Conservation (phyloP, 2,113 vertebrate genomes). For the Anhinga rufa region DNA sequence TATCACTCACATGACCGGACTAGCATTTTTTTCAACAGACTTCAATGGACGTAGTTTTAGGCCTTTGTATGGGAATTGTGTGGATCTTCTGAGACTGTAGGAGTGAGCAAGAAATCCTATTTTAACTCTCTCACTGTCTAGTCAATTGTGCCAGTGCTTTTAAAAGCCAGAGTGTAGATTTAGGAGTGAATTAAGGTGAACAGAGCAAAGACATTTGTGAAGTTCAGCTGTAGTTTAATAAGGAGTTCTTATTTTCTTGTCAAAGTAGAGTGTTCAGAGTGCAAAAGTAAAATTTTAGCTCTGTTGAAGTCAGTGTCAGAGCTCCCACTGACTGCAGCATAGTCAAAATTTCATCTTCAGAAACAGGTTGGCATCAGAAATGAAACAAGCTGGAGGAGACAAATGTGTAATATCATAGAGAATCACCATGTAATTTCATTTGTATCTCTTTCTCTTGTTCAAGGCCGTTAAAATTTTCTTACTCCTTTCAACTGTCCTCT, state of each 20-base stretch:
- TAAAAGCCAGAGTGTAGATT: not conserved
- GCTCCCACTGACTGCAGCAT: not conserved
- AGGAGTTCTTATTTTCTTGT: not conserved
- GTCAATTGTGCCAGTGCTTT: not conserved
- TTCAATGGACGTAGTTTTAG: not conserved
- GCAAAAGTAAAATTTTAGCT: not conserved
- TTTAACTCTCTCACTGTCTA: not conserved
- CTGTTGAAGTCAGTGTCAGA: not conserved
- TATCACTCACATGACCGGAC: not conserved
- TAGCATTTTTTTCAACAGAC: not conserved
- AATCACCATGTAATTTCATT: not conserved
- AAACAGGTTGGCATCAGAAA: not conserved
- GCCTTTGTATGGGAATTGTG: not conserved
- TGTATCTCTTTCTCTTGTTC: not conserved
- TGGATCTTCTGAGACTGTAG: not conserved
- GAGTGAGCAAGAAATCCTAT: not conserved
- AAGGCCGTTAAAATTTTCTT: not conserved
- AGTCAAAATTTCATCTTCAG: not conserved
- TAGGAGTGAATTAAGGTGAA: not conserved
- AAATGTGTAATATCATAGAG: not conserved
- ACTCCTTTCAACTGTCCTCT: not conserved
- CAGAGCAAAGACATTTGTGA: not conserved
- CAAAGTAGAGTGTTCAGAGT: not conserved
- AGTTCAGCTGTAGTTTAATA: not conserved
- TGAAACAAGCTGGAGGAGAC: not conserved